Evolutionary conservation across 2,888 invertebrate genomes (phyloP).

Genomic region (Noctuana brunneofusca): DNA sequence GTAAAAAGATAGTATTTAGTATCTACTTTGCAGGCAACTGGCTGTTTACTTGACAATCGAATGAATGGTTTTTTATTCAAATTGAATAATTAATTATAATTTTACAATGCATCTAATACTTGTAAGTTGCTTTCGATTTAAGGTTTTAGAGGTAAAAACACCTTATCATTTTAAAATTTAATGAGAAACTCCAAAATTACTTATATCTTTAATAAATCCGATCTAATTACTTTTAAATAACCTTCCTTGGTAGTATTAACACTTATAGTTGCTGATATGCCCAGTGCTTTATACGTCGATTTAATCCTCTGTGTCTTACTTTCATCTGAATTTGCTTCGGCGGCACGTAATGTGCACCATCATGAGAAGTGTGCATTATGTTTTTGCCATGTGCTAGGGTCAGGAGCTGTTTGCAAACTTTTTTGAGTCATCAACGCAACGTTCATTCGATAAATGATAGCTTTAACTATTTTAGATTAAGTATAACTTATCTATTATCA

Average conservation of each 20-base stretch:
- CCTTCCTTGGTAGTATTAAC: no score
- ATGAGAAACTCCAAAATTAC: no score
- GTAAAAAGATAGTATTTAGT: background rate
- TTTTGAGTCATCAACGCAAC: constrained; percentile 17
- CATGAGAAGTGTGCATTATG: constrained; percentile 33
- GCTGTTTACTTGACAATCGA: no score
- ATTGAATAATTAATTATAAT: no score
- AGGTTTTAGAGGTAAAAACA: no score
- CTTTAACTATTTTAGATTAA: no score
- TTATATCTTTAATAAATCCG: no score
- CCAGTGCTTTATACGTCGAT: constrained; percentile 34
- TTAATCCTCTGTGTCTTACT: constrained; percentile 45
- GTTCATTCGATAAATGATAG: background rate
- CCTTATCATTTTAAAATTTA: no score
- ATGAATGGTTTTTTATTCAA: no score
- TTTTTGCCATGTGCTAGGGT: constrained; percentile 17
- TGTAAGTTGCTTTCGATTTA: no score
- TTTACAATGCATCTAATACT: no score
- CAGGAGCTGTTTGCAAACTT: constrained; percentile 17
- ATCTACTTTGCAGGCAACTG: background rate
- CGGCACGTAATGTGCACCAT: constrained; percentile 45
- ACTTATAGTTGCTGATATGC: background rate
- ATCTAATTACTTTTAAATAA: no score
- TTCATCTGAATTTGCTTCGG: constrained; percentile 46
- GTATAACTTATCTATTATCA: background rate